Base-by-base conservation (phyloP, 2,113 vertebrate genomes). In the Puma concolor region DNA sequence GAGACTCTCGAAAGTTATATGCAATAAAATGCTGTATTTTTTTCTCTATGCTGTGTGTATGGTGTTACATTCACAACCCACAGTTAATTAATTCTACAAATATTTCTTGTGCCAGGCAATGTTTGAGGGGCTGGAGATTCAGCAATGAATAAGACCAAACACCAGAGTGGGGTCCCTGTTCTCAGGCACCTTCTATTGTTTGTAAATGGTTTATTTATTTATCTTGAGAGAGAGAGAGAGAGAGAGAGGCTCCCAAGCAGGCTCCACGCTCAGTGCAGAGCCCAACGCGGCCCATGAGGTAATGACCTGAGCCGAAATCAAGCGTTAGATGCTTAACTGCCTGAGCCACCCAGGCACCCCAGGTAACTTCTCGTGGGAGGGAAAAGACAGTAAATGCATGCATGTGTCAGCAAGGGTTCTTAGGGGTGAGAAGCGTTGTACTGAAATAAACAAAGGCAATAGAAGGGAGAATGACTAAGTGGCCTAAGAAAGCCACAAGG, bases 21-120 rank as follows among this genome's bases (percentile, higher is more conserved):
- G 86, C 76, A 98, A 97, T 98, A 97, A 97, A 98, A 44, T 5
- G 27, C 38, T 72, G 0, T 16, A 0, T 79, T 82, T 64, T 91
- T 63, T 74, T 91, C 88, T 85, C 82, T 27, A 41, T 93, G 25
- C 36, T 36, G 3, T 9, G 21, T 71, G 13, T 25, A 7, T 12
- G 91, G 64, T 96, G 29, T 74, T 92, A 36, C 67, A 50, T 93
- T 29, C 44, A 8, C 85, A 74, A 90, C 33, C 54, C 80, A 10
- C 48, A 21, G n/a, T 57, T 29, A 31, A 79, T 88, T 67, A 71
- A 79, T 19, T 92, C 60, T 57, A 44, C 44, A 33, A 9, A n/a
- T 54, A 54, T 29, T 77, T 77, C 41, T 21, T 16, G 25, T 11
- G 13, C 57, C 31, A 9, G 36, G 63, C 52, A 7, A 7, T 1